Conservation (phyloP, 23 tunicate species). For the Ascidia mentula region DNA sequence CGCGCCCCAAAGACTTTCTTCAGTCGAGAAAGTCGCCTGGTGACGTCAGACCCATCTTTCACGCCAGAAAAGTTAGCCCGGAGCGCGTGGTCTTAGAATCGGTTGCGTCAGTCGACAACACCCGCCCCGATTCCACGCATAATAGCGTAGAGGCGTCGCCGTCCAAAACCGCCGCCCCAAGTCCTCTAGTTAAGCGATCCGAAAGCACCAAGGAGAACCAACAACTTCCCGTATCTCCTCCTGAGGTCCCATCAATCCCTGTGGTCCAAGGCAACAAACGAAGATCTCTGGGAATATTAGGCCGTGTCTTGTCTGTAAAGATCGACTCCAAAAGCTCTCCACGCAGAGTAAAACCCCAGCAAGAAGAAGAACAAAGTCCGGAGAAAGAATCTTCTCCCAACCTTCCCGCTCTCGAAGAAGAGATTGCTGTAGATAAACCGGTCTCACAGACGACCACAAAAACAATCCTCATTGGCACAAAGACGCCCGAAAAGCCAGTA, state of each 20-base stretch:
- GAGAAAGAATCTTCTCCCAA: not conserved
- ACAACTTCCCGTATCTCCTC: not conserved
- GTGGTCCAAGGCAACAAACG: constrained; percentile 73
- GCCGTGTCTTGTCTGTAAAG: constrained; percentile 52
- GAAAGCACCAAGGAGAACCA: constrained; percentile 75
- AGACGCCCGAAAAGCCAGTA: not conserved
- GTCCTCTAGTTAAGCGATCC: constrained; percentile 34
- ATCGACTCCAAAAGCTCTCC: constrained; percentile 52
- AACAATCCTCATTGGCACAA: not conserved
- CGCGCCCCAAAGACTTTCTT: constrained; percentile 73
- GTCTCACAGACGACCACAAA: not conserved
- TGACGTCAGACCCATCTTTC: constrained; percentile 1
- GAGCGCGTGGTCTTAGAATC: constrained; percentile 2
- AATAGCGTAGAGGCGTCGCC: not conserved
- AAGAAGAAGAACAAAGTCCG: not conserved
- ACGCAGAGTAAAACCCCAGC: constrained; percentile 5
- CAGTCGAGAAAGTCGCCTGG: not conserved
- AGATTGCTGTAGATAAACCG: not conserved
- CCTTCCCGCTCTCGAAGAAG: not conserved
- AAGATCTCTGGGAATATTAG: constrained; percentile 63
- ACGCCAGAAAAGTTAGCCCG: constrained; percentile 27
- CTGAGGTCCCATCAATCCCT: constrained; percentile 29
- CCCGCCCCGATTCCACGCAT: not conserved
- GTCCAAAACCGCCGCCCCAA: not conserved
- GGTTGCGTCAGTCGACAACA: constrained; percentile 10